Base-by-base conservation (phyloP, 2,888 invertebrate species). In the Hirtodrosophila cameraria region DNA sequence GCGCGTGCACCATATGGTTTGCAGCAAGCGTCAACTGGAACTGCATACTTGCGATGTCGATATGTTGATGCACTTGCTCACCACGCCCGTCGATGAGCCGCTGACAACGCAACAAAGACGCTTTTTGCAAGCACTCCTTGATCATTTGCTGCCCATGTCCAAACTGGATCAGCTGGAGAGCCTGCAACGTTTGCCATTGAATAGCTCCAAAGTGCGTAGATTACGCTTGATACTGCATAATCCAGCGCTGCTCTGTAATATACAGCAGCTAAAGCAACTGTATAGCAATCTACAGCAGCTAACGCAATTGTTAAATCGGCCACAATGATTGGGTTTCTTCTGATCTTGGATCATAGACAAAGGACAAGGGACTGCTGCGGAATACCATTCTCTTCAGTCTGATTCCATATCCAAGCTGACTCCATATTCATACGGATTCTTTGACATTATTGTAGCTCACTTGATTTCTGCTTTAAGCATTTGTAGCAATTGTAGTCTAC, bases 71-170 rank as follows among this genome's bases (percentile, higher is more conserved):
- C 15, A 50, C 1, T 4, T 58, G 23, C 42, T 58, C 5, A 9
- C 3, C 12, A 7, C 11, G 8, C 50, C 50, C 12, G n/a, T 36
- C 3, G 42, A 58, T 4, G 42, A 36, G 8, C 50, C 57, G 23
- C 9, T 42, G 15, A 16, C 15, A 2, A 8, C 15, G 28, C 15
- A 28, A 11, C 50, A 58, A 1, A 35, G 57, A 9, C 27, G 35
- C 27, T 42, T 25, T 7, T 30, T 58, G 1, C 57, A 58, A 12
- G 5, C 8, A 2, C 41, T 58, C 1, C 42, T 58, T 9, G 57
- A 58, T 30, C 28, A 58, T 7, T 8, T 58, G 6, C 42, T 58
- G 12, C 50, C 50, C 7, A 11, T 50, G 36, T 3, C 9, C 2
- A 20, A 23, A 2, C 2, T 12, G 7, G 11, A 16, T 8, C 57